Evolutionary conservation across 2,888 invertebrate species (phyloP).

Genomic region (Nomada hirtipes): DNA sequence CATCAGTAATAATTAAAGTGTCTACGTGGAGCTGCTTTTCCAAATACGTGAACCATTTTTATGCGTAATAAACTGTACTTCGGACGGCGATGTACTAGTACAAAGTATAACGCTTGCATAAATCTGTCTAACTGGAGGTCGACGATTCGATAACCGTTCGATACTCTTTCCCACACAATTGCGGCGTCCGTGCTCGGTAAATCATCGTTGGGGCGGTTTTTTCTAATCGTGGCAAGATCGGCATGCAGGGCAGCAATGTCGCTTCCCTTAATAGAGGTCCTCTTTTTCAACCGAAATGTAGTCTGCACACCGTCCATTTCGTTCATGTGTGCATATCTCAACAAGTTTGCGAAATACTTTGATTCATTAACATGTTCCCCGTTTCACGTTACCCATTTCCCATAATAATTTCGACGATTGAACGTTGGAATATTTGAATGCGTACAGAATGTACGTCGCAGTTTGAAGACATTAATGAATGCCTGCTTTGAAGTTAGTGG

Average conservation of each 20-base stretch:
- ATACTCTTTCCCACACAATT: constrained; percentile 67
- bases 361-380: background rate
- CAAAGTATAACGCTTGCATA: constrained; percentile 57
- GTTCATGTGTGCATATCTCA: background rate
- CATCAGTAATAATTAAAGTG: background rate
- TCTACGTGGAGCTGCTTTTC: background rate
- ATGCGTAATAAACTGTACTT: constrained; percentile 41
- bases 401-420: background rate
- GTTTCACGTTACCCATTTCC: background rate
- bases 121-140: constrained; percentile 63
- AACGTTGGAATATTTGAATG: background rate
- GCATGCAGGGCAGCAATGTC: background rate
- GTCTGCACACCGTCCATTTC: background rate
- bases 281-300: background rate
- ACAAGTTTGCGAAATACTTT: too few relatives aligned
- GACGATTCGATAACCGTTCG: constrained; percentile 68
- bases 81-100: constrained; percentile 65
- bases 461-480: background rate
- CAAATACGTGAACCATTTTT: constrained; percentile 3
- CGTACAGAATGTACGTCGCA: background rate
- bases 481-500: background rate
- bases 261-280: constrained; percentile 13
- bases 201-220: background rate
- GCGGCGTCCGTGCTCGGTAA: constrained; percentile 29
- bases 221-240: background rate